Conservation (phyloP, 2,888 invertebrate genomes). For the Drosophila setosimentum region DNA sequence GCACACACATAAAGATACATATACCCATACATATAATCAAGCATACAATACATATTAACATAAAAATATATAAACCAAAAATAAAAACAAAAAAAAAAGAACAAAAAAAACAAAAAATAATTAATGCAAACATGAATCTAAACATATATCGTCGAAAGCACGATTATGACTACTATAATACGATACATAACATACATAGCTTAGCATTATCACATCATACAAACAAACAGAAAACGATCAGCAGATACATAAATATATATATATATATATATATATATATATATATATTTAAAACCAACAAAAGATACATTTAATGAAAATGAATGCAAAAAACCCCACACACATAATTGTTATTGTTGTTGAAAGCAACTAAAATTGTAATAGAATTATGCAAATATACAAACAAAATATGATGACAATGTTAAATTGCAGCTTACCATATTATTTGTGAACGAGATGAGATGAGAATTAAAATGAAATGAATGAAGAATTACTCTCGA, state of each 20-base stretch:
- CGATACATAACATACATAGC: constrained; percentile 36
- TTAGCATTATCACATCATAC: constrained; percentile 49
- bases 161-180: constrained; percentile 50
- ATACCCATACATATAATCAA: constrained; percentile 64
- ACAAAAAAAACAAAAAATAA: constrained; percentile 26
- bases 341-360: constrained; percentile 80
- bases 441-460: constrained; percentile 50
- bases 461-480: background rate
- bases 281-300: constrained; percentile 6
- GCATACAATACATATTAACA: constrained; percentile 61
- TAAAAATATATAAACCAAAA: constrained; percentile 52
- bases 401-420: constrained; percentile 70
- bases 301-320: constrained; percentile 40
- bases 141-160: constrained; percentile 44
- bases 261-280: background rate
- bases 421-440: constrained; percentile 78
- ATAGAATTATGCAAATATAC: constrained; percentile 82
- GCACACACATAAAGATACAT: constrained; percentile 36
- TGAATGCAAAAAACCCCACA: constrained; percentile 25
- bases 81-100: constrained; percentile 17
- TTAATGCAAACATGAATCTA: constrained; percentile 64
- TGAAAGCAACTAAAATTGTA: constrained; percentile 80
- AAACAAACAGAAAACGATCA: constrained; percentile 32
- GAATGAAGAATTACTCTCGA: constrained; percentile 11
- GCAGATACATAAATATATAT: constrained; percentile 5